These are phyloP conservation scores for Urocitellus parryii DNA, from an alignment of 2,113 vertebrate genomes.

Conservation along the genomic window DNA sequence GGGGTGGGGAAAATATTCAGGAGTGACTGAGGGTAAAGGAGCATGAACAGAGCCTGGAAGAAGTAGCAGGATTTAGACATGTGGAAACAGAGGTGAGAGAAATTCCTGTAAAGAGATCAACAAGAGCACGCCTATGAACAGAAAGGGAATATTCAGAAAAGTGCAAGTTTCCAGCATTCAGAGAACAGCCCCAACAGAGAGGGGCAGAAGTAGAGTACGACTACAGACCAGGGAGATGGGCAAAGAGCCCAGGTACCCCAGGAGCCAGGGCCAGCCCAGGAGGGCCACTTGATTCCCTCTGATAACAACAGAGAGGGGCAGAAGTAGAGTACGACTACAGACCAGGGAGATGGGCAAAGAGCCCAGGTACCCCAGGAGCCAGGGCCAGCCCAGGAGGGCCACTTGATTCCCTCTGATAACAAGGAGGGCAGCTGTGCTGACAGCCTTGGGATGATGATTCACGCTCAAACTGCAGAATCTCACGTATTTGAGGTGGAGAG, in stretches of 20 bases:
- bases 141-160: background rate
- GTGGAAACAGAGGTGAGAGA: background rate
- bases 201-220: background rate
- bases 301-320: background rate
- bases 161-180: background rate
- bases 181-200: background rate
- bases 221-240: rapidly evolving
- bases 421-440: background rate
- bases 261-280: background rate
- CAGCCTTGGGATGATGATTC: background rate
- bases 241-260: background rate
- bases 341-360: rapidly evolving
- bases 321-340: background rate
- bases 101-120: background rate
- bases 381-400: background rate
- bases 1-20: background rate
- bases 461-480: background rate
- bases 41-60: background rate
- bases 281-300: background rate
- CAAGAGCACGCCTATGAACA: background rate
- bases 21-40: background rate
- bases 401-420: background rate
- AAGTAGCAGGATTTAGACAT: background rate
- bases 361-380: background rate
- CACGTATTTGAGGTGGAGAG: background rate